Evolutionary conservation across 1,140 invertebrate species (phyloP).

Genomic region (Oryzaephilus surinamensis): DNA sequence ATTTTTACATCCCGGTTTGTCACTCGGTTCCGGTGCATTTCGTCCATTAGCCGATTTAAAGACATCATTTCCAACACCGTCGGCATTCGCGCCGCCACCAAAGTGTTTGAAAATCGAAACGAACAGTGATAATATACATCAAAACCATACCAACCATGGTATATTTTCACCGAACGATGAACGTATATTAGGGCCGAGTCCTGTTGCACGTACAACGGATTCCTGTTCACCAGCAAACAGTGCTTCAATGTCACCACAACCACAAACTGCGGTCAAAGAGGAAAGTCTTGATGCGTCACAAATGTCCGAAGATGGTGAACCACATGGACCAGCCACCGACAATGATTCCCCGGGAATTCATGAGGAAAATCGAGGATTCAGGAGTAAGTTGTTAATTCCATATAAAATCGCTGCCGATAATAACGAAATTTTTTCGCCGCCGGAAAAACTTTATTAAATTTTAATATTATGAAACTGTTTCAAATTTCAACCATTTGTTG

Average conservation of each 20-base stretch:
- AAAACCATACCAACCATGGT: conserved; percentile 16
- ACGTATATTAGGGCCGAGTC: conserved; percentile 33
- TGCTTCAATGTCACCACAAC: conserved; percentile 38
- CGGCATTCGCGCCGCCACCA: conserved; percentile 39
- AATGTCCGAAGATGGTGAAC: conserved; percentile 41
- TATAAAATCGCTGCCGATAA: too few relatives aligned
- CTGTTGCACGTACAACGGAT: conserved; percentile 36
- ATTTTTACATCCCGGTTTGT: conserved; percentile 38
- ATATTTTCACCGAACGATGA: conserved; percentile 34
- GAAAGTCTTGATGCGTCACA: conserved; percentile 36
- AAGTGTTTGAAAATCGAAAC: conserved; percentile 42
- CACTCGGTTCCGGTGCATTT: conserved; percentile 34
- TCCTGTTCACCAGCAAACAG: conserved; percentile 40
- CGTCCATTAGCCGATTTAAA: conserved; percentile 36
- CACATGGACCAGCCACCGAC: conserved; percentile 34
- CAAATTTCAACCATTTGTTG: too few relatives aligned
- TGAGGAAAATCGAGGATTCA: conserved; percentile 40
- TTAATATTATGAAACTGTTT: too few relatives aligned
- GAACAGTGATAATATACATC: conserved; percentile 20
- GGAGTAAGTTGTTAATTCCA: conserved; percentile 40
- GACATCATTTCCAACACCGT: conserved; percentile 40
- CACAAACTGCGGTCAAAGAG: conserved; percentile 32
- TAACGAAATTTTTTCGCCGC: too few relatives aligned
- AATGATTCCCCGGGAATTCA: conserved; percentile 41
- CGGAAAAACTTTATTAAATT: too few relatives aligned